Evolutionary conservation across 2,113 vertebrate species (phyloP).

Genomic region (Lepisosteus osseus): DNA sequence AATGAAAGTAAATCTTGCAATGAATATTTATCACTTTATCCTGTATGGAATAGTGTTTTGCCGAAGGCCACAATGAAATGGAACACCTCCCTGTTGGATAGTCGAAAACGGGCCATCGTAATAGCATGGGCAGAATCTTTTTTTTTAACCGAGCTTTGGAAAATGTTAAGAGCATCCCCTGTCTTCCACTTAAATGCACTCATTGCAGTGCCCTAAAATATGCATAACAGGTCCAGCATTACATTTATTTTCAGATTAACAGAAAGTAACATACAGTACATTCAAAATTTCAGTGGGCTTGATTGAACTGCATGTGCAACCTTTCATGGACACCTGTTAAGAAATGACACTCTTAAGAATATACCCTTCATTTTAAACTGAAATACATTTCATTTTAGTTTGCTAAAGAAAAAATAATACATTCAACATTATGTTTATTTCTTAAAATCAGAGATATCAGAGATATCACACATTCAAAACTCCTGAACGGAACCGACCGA

Average conservation of each 20-base stretch:
- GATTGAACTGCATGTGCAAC: too few species aligned
- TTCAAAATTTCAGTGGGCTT: too few species aligned
- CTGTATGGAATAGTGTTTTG: background rate
- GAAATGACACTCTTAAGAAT: too few species aligned
- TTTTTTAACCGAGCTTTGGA: background rate
- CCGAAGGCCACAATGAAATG: conserved; percentile 16
- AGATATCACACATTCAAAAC: too few species aligned
- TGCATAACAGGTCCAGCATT: background rate
- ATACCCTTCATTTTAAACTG: too few species aligned
- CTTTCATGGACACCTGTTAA: too few species aligned
- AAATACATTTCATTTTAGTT: too few species aligned
- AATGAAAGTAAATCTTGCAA: background rate
- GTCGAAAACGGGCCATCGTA: background rate
- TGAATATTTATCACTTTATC: background rate
- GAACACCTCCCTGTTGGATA: background rate
- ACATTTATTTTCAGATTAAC: background rate
- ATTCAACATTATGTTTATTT: too few species aligned
- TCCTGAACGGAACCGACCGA: too few species aligned
- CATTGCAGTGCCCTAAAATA: background rate
- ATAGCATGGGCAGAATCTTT: background rate
- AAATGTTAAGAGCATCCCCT: background rate
- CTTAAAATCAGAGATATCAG: too few species aligned
- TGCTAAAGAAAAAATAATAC: too few species aligned
- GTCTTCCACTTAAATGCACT: background rate
- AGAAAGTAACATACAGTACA: too few species aligned